Evolutionary conservation across 1,140 invertebrate genomes (phyloP).

Genomic region (Aphelinus certus): DNA sequence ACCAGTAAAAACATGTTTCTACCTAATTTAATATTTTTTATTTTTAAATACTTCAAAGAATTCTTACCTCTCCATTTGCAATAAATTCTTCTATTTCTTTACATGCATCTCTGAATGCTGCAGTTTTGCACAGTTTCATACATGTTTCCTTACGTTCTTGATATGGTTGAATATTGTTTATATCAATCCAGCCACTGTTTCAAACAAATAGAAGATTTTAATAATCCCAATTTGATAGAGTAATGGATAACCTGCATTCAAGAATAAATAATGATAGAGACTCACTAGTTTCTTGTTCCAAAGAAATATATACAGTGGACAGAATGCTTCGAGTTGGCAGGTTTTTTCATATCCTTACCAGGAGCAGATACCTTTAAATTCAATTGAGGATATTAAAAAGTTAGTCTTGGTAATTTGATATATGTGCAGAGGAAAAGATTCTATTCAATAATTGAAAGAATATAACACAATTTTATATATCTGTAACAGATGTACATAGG

Average conservation of each 20-base stretch:
- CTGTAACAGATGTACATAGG: too few relatives aligned
- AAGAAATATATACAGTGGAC: constrained; percentile 92
- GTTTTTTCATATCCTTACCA: constrained; percentile 71
- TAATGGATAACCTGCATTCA: constrained; percentile 4
- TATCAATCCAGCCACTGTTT: constrained; percentile 89
- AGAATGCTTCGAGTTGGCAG: constrained; percentile 69
- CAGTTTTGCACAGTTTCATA: constrained; percentile 80
- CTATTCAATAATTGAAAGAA: too few relatives aligned
- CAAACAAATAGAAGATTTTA: too few relatives aligned
- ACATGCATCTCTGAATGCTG: constrained; percentile 85
- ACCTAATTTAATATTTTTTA: too few relatives aligned
- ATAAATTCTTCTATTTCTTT: constrained; percentile 88
- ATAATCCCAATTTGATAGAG: background rate
- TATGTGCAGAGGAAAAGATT: too few relatives aligned
- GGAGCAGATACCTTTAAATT: constrained; percentile 68
- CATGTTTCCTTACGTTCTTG: constrained; percentile 83
- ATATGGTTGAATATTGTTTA: constrained; percentile 85
- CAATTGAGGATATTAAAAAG: background rate
- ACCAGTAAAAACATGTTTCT: too few relatives aligned
- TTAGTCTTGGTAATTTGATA: too few relatives aligned
- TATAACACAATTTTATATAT: too few relatives aligned
- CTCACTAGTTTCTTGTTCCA: constrained; percentile 94
- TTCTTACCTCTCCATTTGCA: constrained; percentile 72
- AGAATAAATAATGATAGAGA: constrained; percentile 46
- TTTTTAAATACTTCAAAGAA: constrained; percentile 1